Base-by-base conservation (phyloP, 1,140 invertebrate species). In the Polyergus mexicanus region DNA sequence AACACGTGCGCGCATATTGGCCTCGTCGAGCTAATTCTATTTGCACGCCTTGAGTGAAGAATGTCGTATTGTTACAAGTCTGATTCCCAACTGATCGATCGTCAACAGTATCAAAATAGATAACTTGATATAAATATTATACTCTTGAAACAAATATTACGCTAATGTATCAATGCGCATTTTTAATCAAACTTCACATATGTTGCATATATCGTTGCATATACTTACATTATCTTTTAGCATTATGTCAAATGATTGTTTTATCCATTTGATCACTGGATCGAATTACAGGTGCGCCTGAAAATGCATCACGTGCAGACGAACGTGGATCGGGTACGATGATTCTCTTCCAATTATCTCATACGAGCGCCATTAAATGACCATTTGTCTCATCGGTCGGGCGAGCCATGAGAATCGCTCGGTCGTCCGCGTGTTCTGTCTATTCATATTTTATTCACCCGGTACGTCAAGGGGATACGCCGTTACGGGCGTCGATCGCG, bases 371-470 rank as follows among this genome's bases (percentile, higher is more conserved):
- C 38, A 88, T 88, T 89, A 87, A 89, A 89, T 75, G 77, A 83
- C 35, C 83, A 86, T 89, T 91, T 88, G 88, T 80, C 62, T 58
- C 44, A 25, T 66, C 10, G 68, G 47, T 44, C 63, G 62, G 38
- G 1, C 71, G 44, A 84, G 38, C 28, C 62, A 85, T 85, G 81
- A 89, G 88, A 89, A 89, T 89, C 74, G 56, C 32, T 89, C 54
- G 69, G 62, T 84, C 74, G 78, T 38, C 66, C 62, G 54, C 76
- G 65, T 47, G 47, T 65, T 72, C 54, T 56, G 86, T 74, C 83
- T 86, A 90, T 90, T 90, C 89, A 90, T 90, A 90, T 90, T 90
- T 90, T 88, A 90, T 90, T 86, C 89, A 86, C 25, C 22, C 62
- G 76, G 76, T 77, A 83, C 77, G 83, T 90, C 84, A 84, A 89